Evolutionary conservation across 1,140 invertebrate species (phyloP), one percentile per base, ranked within the genome.

Genomic region (Nephila pilipes): DNA sequence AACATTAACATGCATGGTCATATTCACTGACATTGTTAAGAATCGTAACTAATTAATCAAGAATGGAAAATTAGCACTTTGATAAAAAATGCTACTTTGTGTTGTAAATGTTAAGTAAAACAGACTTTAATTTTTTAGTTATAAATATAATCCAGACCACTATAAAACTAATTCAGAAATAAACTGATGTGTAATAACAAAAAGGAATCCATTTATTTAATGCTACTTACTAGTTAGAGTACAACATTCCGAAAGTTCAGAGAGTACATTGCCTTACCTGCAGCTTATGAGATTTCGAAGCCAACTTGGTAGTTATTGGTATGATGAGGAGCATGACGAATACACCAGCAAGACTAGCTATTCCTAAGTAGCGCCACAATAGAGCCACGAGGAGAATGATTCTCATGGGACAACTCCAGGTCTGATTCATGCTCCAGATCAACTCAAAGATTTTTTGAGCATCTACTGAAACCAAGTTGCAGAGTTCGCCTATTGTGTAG

Each of bases 241-340:
- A 2, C 38, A 38, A 38, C 38, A 38, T 38, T 38, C 6, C 38
- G 6, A 38, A 38, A 63, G n/a, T n/a, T 25, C n/a, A 25, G 2
- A 1, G 0, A 29, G 0, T 0, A 65, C 6, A 65, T 25, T 14
- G 1, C 12, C 18, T 85, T 87, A 93, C 79, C 63, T 94, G 92
- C 12, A 92, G 29, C 57, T 91, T 75, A 12, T 93, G 60, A 1
- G 91, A 79, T 8, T 57, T 25, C 18, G 95, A 95, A 6, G 96
- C 96, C 29, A 96, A 95, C 22, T 95, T 80, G 54, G 95, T 95
- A 94, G 96, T 96, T 38, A 96, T 80, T 5, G 96, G 96, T 20
- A 96, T 95, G 58, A 96, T 94, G 5, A 96, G 60, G 4, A 96
- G 55, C 95, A 96, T 95, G 16, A 96, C 95, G 2, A 94, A 95